These are phyloP conservation scores for Beroe forskalii DNA, from an alignment of 37 sponge, comb jelly and placozoan genomes.

Conservation along the genomic window DNA sequence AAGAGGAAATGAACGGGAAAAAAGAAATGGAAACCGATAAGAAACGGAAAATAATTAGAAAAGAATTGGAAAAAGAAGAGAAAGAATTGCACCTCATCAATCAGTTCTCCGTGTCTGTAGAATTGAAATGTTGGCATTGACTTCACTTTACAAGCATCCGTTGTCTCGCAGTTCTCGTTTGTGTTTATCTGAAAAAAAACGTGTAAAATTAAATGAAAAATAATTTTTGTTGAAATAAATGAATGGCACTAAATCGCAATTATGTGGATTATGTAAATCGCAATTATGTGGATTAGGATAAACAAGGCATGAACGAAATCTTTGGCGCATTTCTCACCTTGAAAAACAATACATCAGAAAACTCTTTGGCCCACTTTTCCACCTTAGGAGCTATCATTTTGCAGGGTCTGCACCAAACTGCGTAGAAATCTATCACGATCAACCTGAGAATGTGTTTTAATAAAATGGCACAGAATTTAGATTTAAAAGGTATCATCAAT, in stretches of 20 bases:
- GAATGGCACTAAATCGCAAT: neutral
- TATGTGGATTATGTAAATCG: neutral
- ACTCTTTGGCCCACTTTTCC: conserved; percentile 37
- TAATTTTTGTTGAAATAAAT: neutral
- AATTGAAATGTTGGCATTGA: conserved; percentile 47
- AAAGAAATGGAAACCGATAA: no score
- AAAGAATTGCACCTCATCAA: neutral
- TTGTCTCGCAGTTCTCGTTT: conserved; percentile 30
- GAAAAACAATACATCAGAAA: conserved; percentile 2
- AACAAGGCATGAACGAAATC: no score
- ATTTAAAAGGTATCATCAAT: no score
- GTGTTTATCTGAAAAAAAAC: conserved; percentile 28
- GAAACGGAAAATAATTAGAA: no score
- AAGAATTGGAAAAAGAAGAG: no score
- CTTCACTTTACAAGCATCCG: conserved; percentile 48
- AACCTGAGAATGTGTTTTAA: neutral
- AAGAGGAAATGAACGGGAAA: no score
- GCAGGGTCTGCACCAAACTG: conserved; percentile 49
- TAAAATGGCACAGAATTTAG: neutral
- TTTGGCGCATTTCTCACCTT: no score
- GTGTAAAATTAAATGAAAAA: neutral
- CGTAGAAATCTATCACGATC: conserved; percentile 59
- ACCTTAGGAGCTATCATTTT: conserved; percentile 48
- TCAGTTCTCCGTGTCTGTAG: conserved; percentile 22
- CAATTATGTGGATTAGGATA: neutral